phyloP scores from a whole-genome alignment of 2,113 vertebrate species.

The Hystrix cristata region DNA sequence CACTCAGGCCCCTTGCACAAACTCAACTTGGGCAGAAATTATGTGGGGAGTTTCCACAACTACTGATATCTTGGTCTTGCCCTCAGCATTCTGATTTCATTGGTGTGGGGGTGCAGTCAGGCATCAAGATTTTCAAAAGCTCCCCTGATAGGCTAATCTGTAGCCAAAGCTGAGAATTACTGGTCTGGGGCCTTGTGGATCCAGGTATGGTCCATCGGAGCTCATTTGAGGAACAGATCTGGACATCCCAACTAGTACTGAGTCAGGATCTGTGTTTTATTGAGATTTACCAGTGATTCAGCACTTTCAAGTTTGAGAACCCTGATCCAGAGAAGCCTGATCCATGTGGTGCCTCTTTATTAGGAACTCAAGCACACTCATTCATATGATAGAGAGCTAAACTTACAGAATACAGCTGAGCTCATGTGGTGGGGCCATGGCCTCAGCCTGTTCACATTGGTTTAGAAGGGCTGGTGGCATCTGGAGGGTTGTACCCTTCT shows the following conservation, averaged over 20 bases:
- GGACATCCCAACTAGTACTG: accelerated
- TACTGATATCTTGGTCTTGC: background rate
- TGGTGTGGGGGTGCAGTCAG: background rate
- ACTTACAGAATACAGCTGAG: background rate
- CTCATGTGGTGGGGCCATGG: background rate
- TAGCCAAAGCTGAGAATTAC: background rate
- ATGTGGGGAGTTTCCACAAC: background rate
- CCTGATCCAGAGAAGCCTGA: background rate
- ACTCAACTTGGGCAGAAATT: background rate
- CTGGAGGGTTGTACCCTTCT: background rate
- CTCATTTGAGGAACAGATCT: background rate
- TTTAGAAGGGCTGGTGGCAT: background rate
- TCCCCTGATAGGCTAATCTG: background rate
- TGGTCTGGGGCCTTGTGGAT: background rate
- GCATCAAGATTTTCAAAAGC: background rate
- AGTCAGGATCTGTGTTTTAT: background rate
- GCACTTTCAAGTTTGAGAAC: background rate
- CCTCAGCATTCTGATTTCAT: background rate
- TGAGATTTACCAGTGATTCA: background rate
- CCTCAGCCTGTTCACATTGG: background rate
- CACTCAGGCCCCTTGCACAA: background rate
- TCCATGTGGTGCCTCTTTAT: background rate
- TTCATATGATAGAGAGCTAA: background rate
- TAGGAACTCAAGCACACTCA: background rate
- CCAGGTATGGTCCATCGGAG: accelerated